Percentiles rank a stretch among this genome's conserved stretches.
Evolutionary conservation across 2,888 invertebrate genomes (phyloP).

Genomic region (Ptilodon capucinus): DNA sequence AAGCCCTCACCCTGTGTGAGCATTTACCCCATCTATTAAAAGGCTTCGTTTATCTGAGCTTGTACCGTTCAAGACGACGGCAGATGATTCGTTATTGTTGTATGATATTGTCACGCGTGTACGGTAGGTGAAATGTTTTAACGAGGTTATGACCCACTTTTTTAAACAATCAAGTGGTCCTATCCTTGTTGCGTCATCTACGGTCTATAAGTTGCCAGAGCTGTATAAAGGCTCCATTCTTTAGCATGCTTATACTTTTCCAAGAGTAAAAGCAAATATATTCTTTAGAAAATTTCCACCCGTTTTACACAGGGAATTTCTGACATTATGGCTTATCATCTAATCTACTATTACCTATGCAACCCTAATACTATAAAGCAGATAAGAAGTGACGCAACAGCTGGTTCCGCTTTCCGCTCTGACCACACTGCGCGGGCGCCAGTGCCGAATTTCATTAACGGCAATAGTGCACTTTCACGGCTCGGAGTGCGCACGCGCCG

Average conservation of each 20-base stretch:
- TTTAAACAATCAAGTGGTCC: too few species aligned
- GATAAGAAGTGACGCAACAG: constrained; percentile 52
- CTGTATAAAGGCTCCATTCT: too few species aligned
- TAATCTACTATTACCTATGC: not conserved
- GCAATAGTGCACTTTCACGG: constrained; percentile 49
- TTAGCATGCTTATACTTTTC: too few species aligned
- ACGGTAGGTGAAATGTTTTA: not conserved
- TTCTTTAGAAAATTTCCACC: too few species aligned
- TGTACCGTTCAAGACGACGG: not conserved
- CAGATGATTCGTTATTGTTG: not conserved
- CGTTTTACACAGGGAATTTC: too few species aligned
- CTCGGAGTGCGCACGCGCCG: constrained; percentile 39
- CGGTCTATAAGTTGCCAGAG: too few species aligned
- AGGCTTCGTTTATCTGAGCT: too few species aligned
- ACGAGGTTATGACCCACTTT: not conserved
- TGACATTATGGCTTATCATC: too few species aligned
- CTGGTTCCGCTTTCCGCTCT: constrained; percentile 62
- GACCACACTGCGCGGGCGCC: constrained; percentile 22
- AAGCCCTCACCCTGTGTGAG: too few species aligned
- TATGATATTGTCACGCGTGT: not conserved
- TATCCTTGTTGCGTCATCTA: too few species aligned
- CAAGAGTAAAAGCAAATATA: too few species aligned
- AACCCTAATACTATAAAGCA: constrained; percentile 18
- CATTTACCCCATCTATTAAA: too few species aligned
- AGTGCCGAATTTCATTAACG: constrained; percentile 52